These are phyloP conservation scores for Yponomeuta cagnagella DNA, from an alignment of 2,888 invertebrate species.

Conservation along the genomic window DNA sequence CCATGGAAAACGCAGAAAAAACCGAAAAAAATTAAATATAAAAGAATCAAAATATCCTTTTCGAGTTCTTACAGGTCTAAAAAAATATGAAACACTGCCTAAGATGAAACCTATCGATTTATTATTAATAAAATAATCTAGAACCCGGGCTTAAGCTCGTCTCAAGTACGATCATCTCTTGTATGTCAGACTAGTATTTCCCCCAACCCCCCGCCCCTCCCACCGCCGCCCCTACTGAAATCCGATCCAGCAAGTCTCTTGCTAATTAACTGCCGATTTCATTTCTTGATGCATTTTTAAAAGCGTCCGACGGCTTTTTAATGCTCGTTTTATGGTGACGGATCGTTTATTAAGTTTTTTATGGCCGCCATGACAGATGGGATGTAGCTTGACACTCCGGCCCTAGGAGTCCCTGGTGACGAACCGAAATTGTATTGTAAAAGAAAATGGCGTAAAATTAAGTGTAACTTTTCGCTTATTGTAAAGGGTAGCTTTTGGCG, in stretches of 20 bases:
- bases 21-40: too few relatives aligned
- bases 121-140: too few relatives aligned
- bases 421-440: not conserved
- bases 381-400: slow-evolving; percentile 71
- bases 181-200: not conserved
- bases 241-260: slow-evolving; percentile 66
- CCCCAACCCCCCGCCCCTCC: slow-evolving; percentile 27
- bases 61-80: too few relatives aligned
- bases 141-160: not conserved
- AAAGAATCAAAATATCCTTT: too few relatives aligned
- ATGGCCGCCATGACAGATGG: slow-evolving; percentile 70
- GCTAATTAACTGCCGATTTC: slow-evolving; percentile 74
- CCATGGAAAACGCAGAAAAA: too few relatives aligned
- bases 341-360: slow-evolving; percentile 74
- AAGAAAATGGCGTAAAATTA: not conserved
- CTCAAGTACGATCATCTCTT: not conserved
- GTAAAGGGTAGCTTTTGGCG: not conserved
- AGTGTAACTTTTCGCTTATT: not conserved
- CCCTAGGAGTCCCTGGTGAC: slow-evolving; percentile 38
- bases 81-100: too few relatives aligned
- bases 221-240: slow-evolving; percentile 47
- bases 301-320: slow-evolving; percentile 73
- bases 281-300: slow-evolving; percentile 75
- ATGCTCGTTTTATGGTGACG: slow-evolving; percentile 75
- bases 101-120: too few relatives aligned